Conservation (phyloP, 64 coral and sea anemone genomes). For the Anthopleura sola region DNA sequence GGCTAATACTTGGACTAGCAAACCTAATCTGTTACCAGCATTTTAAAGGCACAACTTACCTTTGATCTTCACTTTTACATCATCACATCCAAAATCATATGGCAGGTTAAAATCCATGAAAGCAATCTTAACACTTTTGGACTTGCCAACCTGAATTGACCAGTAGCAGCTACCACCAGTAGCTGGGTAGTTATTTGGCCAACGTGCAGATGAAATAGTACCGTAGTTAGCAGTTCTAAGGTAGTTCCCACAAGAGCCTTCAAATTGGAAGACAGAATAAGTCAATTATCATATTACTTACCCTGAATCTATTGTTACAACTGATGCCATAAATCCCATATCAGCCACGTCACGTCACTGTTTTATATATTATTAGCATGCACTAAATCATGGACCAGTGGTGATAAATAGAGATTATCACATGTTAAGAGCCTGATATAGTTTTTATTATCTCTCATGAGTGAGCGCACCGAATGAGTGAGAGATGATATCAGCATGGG, state of each 20-base stretch:
- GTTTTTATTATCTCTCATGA: too few relatives aligned
- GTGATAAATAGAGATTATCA: too few relatives aligned
- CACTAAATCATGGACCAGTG: too few relatives aligned
- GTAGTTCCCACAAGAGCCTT: background rate
- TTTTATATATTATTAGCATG: too few relatives aligned
- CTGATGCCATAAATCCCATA: too few relatives aligned
- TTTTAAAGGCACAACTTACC: conserved; percentile 18
- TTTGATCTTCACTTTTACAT: conserved; percentile 81
- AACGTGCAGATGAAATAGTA: conserved; percentile 35
- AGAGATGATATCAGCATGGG: too few relatives aligned
- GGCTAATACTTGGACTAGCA: too few relatives aligned
- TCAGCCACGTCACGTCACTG: too few relatives aligned
- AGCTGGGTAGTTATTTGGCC: conserved; percentile 26
- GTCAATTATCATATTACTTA: too few relatives aligned
- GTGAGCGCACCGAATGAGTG: too few relatives aligned
- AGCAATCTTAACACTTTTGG: conserved; percentile 56
- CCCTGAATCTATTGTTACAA: too few relatives aligned
- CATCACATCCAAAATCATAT: conserved; percentile 52
- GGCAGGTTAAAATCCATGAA: conserved; percentile 72
- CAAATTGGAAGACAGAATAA: background rate
- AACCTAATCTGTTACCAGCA: background rate
- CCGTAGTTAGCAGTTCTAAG: background rate
- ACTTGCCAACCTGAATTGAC: conserved; percentile 41
- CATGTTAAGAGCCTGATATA: too few relatives aligned
- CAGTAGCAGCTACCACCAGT: conserved; percentile 38